Base-by-base conservation (phyloP, 2,888 invertebrate species). In the Sphecodes monilicornis region DNA sequence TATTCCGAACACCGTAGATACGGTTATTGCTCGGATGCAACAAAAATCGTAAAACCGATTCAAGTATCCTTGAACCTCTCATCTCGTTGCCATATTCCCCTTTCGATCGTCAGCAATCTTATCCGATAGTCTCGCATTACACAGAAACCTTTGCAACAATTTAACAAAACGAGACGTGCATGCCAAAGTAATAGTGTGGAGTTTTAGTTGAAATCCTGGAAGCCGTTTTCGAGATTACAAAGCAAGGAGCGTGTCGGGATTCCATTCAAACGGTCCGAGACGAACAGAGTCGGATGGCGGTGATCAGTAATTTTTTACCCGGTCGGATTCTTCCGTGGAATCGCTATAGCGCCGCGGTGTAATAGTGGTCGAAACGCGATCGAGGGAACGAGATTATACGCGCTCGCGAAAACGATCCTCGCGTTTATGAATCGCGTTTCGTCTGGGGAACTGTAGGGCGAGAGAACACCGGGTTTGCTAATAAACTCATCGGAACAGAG, bases 401-500 rank as follows among this genome's bases (percentile, higher is more conserved):
- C 57, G 46, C 26, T 57, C 57, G 57, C n/a, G 57, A 26, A 3
- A 22, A 50, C 26, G 57, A 57, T 57, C 13, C 11, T 57, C 50
- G 57, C 57, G 57, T 57, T 57, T 57, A 57, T 57, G 57, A 57
- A 57, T 57, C 57, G 26, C 57, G 57, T 57, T 26, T 26, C 13
- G 13, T 26, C 13, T 16, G 26, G 13, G 50, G 22, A 16, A 13
- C 13, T n/a, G n/a, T n/a, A 16, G 16, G 11, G 26, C 5, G 13
- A 5, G 0, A 26, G 13, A 5, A 3, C 41, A 22, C 29, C 11
- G 39, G 36, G 39, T 26, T 10, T 6, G 76, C 46, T 70, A 60
- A 80, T 80, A 76, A 70, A 70, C 69, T 70, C 76, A 72, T 80
- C 68, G 46, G 54, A 60, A 50, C 36, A 57, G 69, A 29, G 29